These are phyloP conservation scores for Lithophane socia DNA, from an alignment of 2,888 invertebrate genomes.

Conservation along the genomic window DNA sequence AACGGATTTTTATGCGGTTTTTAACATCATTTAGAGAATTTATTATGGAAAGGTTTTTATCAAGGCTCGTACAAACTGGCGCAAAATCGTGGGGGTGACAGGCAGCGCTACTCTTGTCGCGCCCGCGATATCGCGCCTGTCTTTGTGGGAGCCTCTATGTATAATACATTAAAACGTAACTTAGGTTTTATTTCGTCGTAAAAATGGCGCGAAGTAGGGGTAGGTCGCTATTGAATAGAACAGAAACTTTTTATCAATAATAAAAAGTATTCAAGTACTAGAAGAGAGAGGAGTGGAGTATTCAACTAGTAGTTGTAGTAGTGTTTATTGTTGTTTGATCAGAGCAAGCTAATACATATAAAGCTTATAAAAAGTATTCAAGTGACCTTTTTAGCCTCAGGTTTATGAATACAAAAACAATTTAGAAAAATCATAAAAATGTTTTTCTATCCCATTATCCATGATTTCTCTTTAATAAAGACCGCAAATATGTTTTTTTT, in stretches of 20 bases:
- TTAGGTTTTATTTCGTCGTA: not conserved
- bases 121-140: too few species aligned
- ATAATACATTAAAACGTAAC: not conserved
- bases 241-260: not conserved
- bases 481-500: conserved; percentile 49
- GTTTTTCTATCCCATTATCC: conserved; percentile 2
- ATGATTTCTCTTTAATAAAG: conserved; percentile 24
- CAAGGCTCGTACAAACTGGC: too few species aligned
- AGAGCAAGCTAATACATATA: too few species aligned
- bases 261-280: not conserved
- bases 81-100: too few species aligned
- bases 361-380: not conserved
- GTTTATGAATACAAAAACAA: conserved; percentile 5
- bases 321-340: too few species aligned
- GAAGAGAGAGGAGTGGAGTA: too few species aligned
- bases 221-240: not conserved
- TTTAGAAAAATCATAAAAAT: conserved; percentile 8
- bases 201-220: not conserved
- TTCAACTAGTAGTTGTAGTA: too few species aligned
- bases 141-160: too few species aligned
- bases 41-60: not conserved
- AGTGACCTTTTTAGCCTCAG: not conserved
- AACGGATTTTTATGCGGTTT: not conserved
- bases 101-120: too few species aligned
- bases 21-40: too few species aligned